These are phyloP conservation scores for Aurelia aurita complex sp. Pacific DNA, from an alignment of 30 jellyfish, hydroid and myxozoan species.

Conservation along the genomic window DNA sequence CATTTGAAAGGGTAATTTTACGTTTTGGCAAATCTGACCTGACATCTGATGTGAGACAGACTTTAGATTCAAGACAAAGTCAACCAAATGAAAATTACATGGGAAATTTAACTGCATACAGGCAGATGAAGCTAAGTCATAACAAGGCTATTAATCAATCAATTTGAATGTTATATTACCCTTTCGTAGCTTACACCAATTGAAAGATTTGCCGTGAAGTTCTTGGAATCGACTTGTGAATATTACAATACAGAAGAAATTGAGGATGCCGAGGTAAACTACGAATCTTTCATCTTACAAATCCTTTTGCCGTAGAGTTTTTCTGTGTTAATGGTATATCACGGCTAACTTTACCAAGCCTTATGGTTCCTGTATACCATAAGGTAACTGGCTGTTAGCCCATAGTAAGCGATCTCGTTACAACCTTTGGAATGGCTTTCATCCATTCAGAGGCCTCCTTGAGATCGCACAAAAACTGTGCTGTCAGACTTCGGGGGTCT, in stretches of 20 bases:
- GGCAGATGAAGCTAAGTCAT: no score
- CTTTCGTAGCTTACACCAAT: conserved; percentile 73
- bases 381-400: conserved; percentile 66
- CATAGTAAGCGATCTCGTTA: conserved; percentile 22
- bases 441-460: conserved; percentile 51
- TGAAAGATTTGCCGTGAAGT: conserved; percentile 79
- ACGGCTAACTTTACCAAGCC: conserved; percentile 74
- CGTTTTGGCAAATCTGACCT: no score
- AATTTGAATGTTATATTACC: no score
- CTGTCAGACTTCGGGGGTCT: no score
- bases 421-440: conserved; percentile 50
- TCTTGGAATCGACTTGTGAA: conserved; percentile 80
- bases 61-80: background rate
- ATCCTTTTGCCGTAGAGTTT: no score
- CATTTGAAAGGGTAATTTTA: no score
- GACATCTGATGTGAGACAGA: no score
- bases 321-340: no score
- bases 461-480: background rate
- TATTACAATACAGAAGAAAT: conserved; percentile 60
- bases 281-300: no score
- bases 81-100: no score
- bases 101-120: no score
- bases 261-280: conserved; percentile 69
- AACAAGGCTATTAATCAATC: no score
- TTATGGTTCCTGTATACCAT: conserved; percentile 23